Evolutionary conservation across 2,797 vertebrate species (phyloP).

Genomic region (Eospalax fontanierii): DNA sequence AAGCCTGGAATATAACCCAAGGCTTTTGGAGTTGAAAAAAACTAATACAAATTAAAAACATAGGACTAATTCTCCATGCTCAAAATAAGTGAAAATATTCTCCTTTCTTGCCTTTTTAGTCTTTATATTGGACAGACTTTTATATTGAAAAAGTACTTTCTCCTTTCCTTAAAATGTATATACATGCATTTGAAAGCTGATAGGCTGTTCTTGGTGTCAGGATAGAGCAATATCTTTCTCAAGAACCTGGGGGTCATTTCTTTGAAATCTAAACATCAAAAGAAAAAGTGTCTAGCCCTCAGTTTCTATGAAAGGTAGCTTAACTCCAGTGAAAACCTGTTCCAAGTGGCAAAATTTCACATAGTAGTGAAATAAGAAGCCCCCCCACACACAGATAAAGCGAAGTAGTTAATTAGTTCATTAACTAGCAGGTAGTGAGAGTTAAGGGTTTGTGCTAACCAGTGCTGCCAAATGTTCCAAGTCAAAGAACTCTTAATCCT

Average conservation of each 20-base stretch:
- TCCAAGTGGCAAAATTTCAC: neutral
- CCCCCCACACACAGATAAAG: no score
- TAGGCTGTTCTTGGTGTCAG: neutral
- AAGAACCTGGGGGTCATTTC: neutral
- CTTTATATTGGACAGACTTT: neutral
- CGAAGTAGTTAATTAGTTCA: neutral
- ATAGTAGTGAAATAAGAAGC: neutral
- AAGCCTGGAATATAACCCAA: neutral
- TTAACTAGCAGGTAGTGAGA: neutral
- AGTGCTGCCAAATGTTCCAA: neutral
- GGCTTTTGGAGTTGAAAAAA: neutral
- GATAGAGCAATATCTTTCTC: neutral
- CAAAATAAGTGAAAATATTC: conserved; percentile 3
- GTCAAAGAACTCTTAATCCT: neutral
- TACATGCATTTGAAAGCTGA: neutral
- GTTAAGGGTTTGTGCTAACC: neutral
- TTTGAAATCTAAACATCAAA: conserved; percentile 47
- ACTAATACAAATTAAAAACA: neutral
- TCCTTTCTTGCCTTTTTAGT: neutral
- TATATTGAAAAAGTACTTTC: neutral
- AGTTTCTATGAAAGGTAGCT: neutral
- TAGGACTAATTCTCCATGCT: neutral
- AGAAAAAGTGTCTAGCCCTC: neutral
- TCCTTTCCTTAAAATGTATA: neutral
- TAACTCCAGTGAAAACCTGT: neutral